A percentile compares a stretch with the other conserved stretches of the same genome.
Conservation (phyloP, 2,113 vertebrate species). For the Ailurus styani region DNA sequence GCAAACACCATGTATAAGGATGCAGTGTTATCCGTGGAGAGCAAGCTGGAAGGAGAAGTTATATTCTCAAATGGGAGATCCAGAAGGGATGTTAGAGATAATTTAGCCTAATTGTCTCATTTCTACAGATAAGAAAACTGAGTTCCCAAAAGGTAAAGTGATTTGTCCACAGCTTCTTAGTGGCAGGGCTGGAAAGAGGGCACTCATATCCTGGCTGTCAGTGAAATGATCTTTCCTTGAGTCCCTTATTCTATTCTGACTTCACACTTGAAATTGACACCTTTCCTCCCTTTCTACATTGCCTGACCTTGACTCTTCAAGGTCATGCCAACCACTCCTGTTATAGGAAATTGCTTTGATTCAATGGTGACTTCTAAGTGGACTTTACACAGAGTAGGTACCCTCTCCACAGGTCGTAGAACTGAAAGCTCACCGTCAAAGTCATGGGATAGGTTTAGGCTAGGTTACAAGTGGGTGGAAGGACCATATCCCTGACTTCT, state of each 20-base stretch:
- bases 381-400: background rate
- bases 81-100: background rate
- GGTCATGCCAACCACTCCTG: background rate
- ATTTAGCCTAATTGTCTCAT: background rate
- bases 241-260: background rate
- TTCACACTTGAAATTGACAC: background rate
- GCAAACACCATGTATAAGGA: background rate
- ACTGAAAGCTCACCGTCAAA: background rate
- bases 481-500: background rate
- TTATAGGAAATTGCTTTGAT: background rate
- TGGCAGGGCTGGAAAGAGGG: constrained; percentile 12
- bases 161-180: background rate
- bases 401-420: background rate
- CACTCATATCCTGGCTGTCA: background rate
- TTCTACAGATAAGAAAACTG: constrained; percentile 22
- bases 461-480: background rate
- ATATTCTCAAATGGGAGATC: background rate
- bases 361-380: background rate
- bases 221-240: background rate
- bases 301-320: background rate
- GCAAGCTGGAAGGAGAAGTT: background rate
- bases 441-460: background rate
- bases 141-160: background rate
- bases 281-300: background rate
- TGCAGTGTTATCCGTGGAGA: background rate